Evolutionary conservation across 1,140 invertebrate species (phyloP).

Genomic region (Agrypnia vestita): DNA sequence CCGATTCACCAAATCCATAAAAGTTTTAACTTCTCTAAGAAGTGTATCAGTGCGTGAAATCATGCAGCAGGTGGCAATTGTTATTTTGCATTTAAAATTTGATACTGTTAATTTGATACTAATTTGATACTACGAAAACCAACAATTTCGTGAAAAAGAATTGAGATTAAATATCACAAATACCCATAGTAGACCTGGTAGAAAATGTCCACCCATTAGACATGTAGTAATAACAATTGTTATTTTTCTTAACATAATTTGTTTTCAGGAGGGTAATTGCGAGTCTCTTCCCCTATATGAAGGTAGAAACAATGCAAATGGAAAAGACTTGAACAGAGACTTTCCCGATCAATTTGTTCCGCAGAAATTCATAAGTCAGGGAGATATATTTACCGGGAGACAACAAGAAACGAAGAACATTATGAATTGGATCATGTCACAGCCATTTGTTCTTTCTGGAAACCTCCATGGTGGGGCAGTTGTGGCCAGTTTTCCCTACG

Average conservation of each 20-base stretch:
- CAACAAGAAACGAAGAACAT: slow-evolving; percentile 94
- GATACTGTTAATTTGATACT: too few relatives aligned
- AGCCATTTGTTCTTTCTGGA: slow-evolving; percentile 92
- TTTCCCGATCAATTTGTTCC: slow-evolving; percentile 90
- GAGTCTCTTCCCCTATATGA: slow-evolving; percentile 77
- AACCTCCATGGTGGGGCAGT: slow-evolving; percentile 94
- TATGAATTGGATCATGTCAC: slow-evolving; percentile 89
- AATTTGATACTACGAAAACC: too few relatives aligned
- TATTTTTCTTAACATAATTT: background rate
- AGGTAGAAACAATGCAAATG: slow-evolving; percentile 86
- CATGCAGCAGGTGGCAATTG: too few relatives aligned
- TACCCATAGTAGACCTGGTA: too few relatives aligned
- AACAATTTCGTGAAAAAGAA: too few relatives aligned
- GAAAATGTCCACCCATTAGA: too few relatives aligned
- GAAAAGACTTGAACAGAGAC: slow-evolving; percentile 89
- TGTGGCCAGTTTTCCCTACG: slow-evolving; percentile 93
- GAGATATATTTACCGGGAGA: slow-evolving; percentile 67
- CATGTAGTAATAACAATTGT: too few relatives aligned
- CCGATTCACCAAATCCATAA: too few relatives aligned
- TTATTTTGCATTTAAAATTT: too few relatives aligned
- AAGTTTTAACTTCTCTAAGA: too few relatives aligned
- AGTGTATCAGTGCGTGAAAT: too few relatives aligned
- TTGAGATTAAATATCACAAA: too few relatives aligned
- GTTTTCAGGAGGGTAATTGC: slow-evolving; percentile 84
- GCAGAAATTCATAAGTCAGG: slow-evolving; percentile 63